phyloP scores from a whole-genome alignment of 2,888 invertebrate genomes.

The Phymatocera aterrima region DNA sequence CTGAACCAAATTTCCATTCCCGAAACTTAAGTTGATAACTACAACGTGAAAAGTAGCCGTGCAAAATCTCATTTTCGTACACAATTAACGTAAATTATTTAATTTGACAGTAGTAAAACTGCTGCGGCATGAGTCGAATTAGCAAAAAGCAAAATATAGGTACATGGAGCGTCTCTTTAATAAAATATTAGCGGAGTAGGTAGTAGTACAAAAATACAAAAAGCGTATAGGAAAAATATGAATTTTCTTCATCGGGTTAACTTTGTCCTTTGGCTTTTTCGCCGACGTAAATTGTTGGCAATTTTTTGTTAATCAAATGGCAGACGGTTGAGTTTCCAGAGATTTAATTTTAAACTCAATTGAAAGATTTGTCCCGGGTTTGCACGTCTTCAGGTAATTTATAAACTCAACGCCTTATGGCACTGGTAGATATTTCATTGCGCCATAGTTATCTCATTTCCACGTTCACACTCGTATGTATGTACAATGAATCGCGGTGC shows the following conservation, averaged over 20 bases:
- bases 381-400: neutral
- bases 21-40: too few relatives aligned
- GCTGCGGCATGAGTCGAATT: conserved; percentile 13
- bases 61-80: too few relatives aligned
- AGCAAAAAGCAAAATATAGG: conserved; percentile 3
- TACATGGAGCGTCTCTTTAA: conserved; percentile 7
- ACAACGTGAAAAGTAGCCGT: too few relatives aligned
- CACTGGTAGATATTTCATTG: neutral
- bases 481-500: neutral
- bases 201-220: too few relatives aligned
- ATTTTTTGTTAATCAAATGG: neutral
- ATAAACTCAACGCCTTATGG: neutral
- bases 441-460: neutral
- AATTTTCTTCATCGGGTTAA: conserved; percentile 5
- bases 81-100: neutral
- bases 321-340: neutral
- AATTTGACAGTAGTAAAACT: neutral
- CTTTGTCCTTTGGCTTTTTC: neutral
- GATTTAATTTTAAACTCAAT: neutral
- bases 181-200: neutral
- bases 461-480: neutral
- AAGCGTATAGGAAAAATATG: too few relatives aligned
- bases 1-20: too few relatives aligned
- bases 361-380: neutral
- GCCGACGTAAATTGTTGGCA: neutral